phyloP scores from a whole-genome alignment of 1,140 invertebrate genomes.

The Drosophila ambigua region DNA sequence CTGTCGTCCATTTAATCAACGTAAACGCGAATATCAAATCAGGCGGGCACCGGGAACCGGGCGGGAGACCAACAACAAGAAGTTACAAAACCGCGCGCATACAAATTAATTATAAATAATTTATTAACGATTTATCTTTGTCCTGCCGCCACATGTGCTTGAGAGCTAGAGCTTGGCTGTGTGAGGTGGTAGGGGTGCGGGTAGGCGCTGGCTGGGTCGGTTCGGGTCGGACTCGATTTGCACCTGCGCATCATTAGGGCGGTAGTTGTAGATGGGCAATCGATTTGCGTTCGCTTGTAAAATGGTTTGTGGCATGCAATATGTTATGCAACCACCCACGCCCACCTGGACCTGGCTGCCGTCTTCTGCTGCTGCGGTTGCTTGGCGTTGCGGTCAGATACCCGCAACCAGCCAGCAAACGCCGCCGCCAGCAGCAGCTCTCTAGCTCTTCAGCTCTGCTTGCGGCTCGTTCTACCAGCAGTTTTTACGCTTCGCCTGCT shows the following conservation, averaged over 20 bases:
- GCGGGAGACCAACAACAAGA: conserved; percentile 21
- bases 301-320: conserved; percentile 76
- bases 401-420: neutral
- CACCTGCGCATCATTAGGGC: conserved; percentile 63
- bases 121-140: conserved; percentile 83
- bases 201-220: conserved; percentile 6
- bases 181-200: too few species aligned
- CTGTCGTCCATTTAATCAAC: conserved; percentile 76
- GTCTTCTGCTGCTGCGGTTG: conserved; percentile 57
- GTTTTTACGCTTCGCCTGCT: conserved; percentile 59
- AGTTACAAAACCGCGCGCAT: conserved; percentile 70
- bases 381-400: conserved; percentile 70
- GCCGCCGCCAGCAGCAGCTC: conserved; percentile 22
- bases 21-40: conserved; percentile 81
- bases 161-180: conserved; percentile 31
- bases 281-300: conserved; percentile 66
- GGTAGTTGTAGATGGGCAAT: conserved; percentile 41
- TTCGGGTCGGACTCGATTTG: conserved; percentile 21
- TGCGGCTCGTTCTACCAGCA: conserved; percentile 14
- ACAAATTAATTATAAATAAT: conserved; percentile 83
- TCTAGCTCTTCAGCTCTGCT: neutral
- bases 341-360: conserved; percentile 9
- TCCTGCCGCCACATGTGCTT: conserved; percentile 72
- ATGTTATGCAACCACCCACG: conserved; percentile 66
- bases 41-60: conserved; percentile 21